phyloP scores from a whole-genome alignment of 64 coral and sea anemone genomes.

The Montipora efflorescens region DNA sequence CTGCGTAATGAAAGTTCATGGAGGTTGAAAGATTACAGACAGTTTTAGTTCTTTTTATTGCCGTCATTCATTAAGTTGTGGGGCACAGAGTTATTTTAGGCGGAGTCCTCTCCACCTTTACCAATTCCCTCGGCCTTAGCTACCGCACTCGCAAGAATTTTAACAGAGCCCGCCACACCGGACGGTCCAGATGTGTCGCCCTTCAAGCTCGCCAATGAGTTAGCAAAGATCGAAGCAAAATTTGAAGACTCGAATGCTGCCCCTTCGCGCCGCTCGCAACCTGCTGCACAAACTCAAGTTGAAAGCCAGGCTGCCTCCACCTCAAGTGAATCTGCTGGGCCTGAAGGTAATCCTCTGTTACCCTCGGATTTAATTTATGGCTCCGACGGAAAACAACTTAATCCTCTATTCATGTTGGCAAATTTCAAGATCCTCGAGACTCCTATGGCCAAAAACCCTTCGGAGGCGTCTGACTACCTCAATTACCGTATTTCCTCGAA shows the following conservation, averaged over 20 bases:
- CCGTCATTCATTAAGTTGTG: not conserved
- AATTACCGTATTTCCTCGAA: slow-evolving; percentile 9
- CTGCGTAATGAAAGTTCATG: too few species aligned
- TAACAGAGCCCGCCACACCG: not conserved
- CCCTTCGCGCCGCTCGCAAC: too few species aligned
- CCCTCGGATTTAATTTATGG: slow-evolving; percentile 11
- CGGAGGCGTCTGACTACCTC: not conserved
- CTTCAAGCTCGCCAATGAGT: not conserved
- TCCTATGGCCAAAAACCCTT: not conserved
- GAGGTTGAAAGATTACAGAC: too few species aligned
- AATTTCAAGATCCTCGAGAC: slow-evolving; percentile 5
- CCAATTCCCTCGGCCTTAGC: not conserved
- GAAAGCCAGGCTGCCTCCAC: not conserved
- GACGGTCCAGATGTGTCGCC: not conserved
- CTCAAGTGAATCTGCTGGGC: not conserved
- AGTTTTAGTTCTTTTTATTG: too few species aligned
- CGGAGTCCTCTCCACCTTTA: not conserved
- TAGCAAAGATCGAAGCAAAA: not conserved
- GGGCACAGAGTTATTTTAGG: slow-evolving; percentile 22
- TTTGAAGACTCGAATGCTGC: not conserved
- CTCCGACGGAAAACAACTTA: slow-evolving; percentile 2
- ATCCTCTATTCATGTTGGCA: not conserved
- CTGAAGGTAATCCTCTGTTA: slow-evolving; percentile 19
- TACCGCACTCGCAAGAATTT: not conserved
- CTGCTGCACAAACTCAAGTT: not conserved